Evolutionary conservation across 1,140 invertebrate species (phyloP).

Genomic region (Pectinophora gossypiella): DNA sequence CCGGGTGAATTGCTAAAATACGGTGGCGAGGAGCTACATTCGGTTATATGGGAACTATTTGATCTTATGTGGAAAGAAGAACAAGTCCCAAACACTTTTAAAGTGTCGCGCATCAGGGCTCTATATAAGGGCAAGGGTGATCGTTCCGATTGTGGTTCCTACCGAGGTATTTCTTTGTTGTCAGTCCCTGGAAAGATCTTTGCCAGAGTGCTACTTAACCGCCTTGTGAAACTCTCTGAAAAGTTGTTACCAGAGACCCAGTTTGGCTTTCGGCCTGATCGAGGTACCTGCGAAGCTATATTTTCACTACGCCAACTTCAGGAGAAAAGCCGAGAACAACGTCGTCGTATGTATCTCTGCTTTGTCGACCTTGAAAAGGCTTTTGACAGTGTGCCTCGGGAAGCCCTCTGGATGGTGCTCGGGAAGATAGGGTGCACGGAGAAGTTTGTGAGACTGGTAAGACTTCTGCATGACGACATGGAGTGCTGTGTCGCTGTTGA

Average conservation of each 20-base stretch:
- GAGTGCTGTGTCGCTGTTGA: too few species aligned
- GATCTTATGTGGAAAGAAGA: constrained; percentile 8
- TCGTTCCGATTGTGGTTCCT: constrained; percentile 8
- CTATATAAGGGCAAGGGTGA: too few species aligned
- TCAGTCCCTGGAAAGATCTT: constrained; percentile 8
- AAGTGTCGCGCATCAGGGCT: constrained; percentile 5
- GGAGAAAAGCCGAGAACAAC: constrained; percentile 4
- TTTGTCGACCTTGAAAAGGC: too few species aligned
- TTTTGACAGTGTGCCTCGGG: too few species aligned
- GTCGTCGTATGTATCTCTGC: too few species aligned
- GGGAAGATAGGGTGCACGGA: too few species aligned
- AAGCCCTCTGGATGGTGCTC: too few species aligned
- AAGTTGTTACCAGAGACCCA: constrained; percentile 1
- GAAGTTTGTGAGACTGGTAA: too few species aligned
- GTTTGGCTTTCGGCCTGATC: constrained; percentile 5
- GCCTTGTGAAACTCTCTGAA: constrained; percentile 2
- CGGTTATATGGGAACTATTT: constrained; percentile 6
- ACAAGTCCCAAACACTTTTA: not conserved
- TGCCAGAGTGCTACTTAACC: constrained; percentile 8
- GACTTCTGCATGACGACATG: too few species aligned
- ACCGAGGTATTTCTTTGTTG: constrained; percentile 3
- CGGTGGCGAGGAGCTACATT: constrained; percentile 6
- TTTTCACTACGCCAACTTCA: constrained; percentile 6
- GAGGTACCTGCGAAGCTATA: constrained; percentile 3
- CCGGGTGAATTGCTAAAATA: constrained; percentile 7